Base-by-base conservation (phyloP, 2,113 vertebrate species). In the Romanogobio albipinnatus region DNA sequence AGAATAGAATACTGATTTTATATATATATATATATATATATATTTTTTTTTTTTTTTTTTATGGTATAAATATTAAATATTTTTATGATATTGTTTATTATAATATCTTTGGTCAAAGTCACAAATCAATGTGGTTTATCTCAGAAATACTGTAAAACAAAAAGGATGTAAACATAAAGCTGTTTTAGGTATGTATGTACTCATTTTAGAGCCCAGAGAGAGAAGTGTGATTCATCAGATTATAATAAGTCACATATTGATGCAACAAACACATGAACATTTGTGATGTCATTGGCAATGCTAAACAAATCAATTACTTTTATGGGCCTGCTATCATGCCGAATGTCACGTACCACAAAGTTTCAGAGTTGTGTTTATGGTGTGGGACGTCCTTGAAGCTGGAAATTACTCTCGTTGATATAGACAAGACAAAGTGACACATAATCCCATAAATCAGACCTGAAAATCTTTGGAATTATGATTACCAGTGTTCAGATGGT, bases 271-370 rank as follows among this genome's bases (percentile, higher is more conserved):
- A 26, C 51, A 45, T 39, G 39, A 79, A 83, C 47, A 49, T 78
- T 51, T 43, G 43, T 81, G 71, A 84, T 84, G 76, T 47, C 81
- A 74, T 49, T 78, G 58, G 24, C 64, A 83, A 82, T 49, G 29
- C 78, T 39, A 22, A 7, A 84, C 86, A 51, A 82, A 87, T 86
- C 81, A 68, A 76, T 47, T n/a, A 74, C 49, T 64, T 76, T 87
- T 89, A 88, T 83, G 82, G 82, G 71, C 59, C 73, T 75, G 85
- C 45, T 62, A 61, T 84, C 81, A 86, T 87, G 84, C 70, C 2
- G 19, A 47, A 58, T 62, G 85, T 89, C 86, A 88, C 71, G 84
- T 88, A 88, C 81, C 33, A 45, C 58, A 29, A 61, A 58, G 78
- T 61, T 71, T 81, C 33, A 62, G 43, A 62, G 14, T 43, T 33